Evolutionary conservation across 2,113 vertebrate genomes (phyloP).

Genomic region (Noctilio leporinus): DNA sequence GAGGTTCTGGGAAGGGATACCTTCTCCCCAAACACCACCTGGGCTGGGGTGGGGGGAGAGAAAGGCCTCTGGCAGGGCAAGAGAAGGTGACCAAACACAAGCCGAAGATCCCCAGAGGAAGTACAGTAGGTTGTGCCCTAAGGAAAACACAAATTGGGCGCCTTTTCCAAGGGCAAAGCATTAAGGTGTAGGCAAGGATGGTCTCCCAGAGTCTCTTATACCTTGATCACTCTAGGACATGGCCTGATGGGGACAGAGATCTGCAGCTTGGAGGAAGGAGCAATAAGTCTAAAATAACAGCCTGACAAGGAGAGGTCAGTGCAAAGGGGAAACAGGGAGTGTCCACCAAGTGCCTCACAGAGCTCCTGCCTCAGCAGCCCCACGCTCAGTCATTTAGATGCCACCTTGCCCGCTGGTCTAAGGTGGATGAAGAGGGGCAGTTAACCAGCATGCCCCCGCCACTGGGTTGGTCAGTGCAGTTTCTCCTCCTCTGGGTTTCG

Average conservation of each 20-base stretch:
- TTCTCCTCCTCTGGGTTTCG: neutral
- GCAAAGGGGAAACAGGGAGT: neutral
- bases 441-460: rapidly evolving
- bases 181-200: neutral
- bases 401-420: neutral
- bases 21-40: neutral
- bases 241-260: neutral
- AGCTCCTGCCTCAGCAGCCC: neutral
- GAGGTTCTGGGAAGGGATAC: conserved; percentile 56
- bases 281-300: neutral
- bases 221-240: neutral
- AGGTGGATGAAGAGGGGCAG: neutral
- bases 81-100: neutral
- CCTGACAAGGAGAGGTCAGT: neutral
- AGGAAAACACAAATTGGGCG: neutral
- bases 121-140: neutral
- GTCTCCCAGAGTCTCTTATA: neutral
- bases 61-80: neutral
- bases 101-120: neutral
- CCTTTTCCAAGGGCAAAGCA: neutral
- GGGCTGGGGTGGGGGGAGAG: neutral
- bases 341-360: no score
- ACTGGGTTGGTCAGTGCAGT: no score
- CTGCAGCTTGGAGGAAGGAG: neutral
- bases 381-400: neutral